Evolutionary conservation across 2,797 vertebrate genomes (phyloP), one percentile per base, ranked within the genome.

Genomic region (Sciurus vulgaris): DNA sequence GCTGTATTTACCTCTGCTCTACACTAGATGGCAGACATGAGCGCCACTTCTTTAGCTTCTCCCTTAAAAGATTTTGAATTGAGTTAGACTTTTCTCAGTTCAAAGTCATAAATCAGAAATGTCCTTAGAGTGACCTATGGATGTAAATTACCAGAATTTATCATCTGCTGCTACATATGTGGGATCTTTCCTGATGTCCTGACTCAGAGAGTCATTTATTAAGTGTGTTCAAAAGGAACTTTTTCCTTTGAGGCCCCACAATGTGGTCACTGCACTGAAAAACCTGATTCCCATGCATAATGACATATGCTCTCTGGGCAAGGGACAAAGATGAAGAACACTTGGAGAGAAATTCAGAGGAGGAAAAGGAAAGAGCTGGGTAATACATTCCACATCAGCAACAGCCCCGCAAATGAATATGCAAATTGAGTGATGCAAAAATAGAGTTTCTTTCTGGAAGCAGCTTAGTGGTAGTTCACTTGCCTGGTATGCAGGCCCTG

Each of bases 21-120:
- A 89, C 98, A 97, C 97, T 93, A 98, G 98, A 97, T 98, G 98
- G 98, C 97, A 98, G 97, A 86, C 93, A 72, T 89, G 97, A 98
- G 97, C 82, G 69, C 92, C 59, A 69, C 61, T 1, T 76, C 70
- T 47, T 86, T 54, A 10, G 18, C 74, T 85, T 73, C 72, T 47
- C 76, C 93, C 76, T 85, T 61, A 5, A 54, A 56, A 79, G 35
- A 85, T 94, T 76, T 86, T 86, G 93, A 97, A 96, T 95, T 84
- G 94, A 97, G 94, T 97, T 94, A 89, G 94, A 96, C 86, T 97
- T 96, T 92, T 92, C 79, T 96, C 76, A 35, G 91, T 86, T 94
- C 61, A 49, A 92, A 96, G 81, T 85, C 95, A 97, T 97, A 97
- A 97, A 97, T 97, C 95, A 97, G 67, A 97, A 96, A 96, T 97